phyloP scores from a whole-genome alignment of 2,888 invertebrate species.

The Lochmaea capreae region DNA sequence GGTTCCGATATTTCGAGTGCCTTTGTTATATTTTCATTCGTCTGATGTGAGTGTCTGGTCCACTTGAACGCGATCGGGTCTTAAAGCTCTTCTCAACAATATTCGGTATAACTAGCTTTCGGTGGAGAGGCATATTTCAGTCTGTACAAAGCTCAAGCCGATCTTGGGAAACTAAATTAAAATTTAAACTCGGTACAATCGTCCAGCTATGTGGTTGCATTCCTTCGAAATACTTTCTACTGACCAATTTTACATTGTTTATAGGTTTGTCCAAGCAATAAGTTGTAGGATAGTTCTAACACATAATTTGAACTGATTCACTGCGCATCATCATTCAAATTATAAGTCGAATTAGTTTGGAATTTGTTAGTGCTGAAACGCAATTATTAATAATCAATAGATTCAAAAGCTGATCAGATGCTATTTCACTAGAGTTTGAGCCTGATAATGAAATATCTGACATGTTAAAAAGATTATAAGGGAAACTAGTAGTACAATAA shows the following conservation, averaged over 20 bases:
- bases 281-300: too few relatives aligned
- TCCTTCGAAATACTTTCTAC: not conserved
- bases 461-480: too few relatives aligned
- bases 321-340: too few relatives aligned
- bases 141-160: slow-evolving; percentile 58
- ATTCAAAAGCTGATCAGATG: too few relatives aligned
- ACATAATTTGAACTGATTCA: too few relatives aligned
- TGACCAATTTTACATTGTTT: not conserved
- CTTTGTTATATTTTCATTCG: slow-evolving; percentile 4
- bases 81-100: slow-evolving; percentile 59
- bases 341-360: too few relatives aligned
- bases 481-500: too few relatives aligned
- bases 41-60: slow-evolving; percentile 42
- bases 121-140: slow-evolving; percentile 55
- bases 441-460: too few relatives aligned
- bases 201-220: not conserved
- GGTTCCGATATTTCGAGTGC: slow-evolving; percentile 42
- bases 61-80: slow-evolving; percentile 56
- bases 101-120: slow-evolving; percentile 60
- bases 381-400: too few relatives aligned
- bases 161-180: slow-evolving; percentile 56
- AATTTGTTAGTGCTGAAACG: too few relatives aligned
- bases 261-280: too few relatives aligned
- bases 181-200: slow-evolving; percentile 59
- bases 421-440: too few relatives aligned